Evolutionary conservation across 2,888 invertebrate genomes (phyloP).

Genomic region (Bimastos eiseni): DNA sequence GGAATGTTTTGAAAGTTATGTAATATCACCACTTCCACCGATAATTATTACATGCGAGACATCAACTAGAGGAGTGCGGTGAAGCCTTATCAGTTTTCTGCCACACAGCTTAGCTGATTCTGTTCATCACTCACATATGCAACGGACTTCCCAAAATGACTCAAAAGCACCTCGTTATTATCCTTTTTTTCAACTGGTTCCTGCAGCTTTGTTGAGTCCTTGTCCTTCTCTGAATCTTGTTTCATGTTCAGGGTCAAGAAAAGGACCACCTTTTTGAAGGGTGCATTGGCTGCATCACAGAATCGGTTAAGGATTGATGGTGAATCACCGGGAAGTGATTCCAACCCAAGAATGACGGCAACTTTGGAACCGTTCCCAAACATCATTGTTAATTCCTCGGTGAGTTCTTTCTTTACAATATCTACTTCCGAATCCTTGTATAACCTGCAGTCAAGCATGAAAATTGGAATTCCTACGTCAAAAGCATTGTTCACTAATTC

Average conservation of each 20-base stretch:
- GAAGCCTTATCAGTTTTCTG: not conserved
- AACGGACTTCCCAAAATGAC: not conserved
- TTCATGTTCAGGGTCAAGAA: not conserved
- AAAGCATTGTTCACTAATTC: not conserved
- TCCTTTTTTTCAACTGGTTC: not conserved
- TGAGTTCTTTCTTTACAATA: not conserved
- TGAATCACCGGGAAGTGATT: conserved; percentile 13
- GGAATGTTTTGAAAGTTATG: not conserved
- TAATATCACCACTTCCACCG: no score
- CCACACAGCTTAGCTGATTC: not conserved
- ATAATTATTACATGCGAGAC: not conserved
- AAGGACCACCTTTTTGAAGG: not conserved
- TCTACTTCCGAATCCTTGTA: not conserved
- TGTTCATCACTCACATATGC: not conserved
- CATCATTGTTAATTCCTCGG: not conserved
- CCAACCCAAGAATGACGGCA: not conserved
- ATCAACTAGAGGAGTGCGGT: not conserved
- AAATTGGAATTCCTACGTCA: not conserved
- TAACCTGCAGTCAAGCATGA: not conserved
- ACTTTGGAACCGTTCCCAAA: conserved; percentile 3
- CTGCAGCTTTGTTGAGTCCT: not conserved
- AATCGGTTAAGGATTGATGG: not conserved
- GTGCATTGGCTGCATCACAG: not conserved
- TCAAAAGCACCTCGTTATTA: not conserved
- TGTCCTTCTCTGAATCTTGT: not conserved